phyloP scores from a whole-genome alignment of 2,888 invertebrate species.

The Calephelis perditalis region DNA sequence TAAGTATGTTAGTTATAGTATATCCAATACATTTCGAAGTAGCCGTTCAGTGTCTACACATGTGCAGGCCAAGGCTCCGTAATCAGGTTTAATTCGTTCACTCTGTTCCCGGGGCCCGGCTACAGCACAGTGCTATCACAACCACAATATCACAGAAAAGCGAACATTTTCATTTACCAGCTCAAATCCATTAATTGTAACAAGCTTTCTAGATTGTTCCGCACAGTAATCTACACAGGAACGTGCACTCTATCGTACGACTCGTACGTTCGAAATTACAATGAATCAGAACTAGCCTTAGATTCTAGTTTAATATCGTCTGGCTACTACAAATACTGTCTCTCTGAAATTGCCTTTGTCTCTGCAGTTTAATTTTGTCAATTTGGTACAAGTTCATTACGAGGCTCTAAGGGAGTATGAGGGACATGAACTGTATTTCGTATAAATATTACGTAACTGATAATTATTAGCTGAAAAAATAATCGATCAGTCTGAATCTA shows the following conservation, averaged over 20 bases:
- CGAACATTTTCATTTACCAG: constrained; percentile 12
- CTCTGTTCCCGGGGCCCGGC: too few relatives aligned
- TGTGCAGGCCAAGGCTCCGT: too few relatives aligned
- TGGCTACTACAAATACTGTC: constrained; percentile 10
- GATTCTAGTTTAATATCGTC: constrained; percentile 5
- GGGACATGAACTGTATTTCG: neutral
- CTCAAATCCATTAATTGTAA: constrained; percentile 11
- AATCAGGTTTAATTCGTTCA: too few relatives aligned
- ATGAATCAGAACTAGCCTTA: neutral
- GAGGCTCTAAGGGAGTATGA: too few relatives aligned
- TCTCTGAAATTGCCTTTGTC: constrained; percentile 8
- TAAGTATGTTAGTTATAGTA: too few relatives aligned
- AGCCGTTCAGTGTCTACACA: too few relatives aligned
- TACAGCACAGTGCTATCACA: neutral
- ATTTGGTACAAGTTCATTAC: constrained; percentile 2
- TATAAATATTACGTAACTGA: neutral
- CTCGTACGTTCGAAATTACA: neutral
- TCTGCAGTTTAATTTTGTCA: constrained; percentile 9
- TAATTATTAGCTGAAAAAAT: too few relatives aligned
- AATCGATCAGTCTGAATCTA: too few relatives aligned
- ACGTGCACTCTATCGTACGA: neutral
- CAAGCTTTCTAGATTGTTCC: constrained; percentile 2
- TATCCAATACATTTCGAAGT: too few relatives aligned
- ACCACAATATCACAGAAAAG: constrained; percentile 1
- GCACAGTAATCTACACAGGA: neutral